These are phyloP conservation scores for Enteromius argenteus DNA, from an alignment of 2,797 vertebrate genomes.

Conservation along the genomic window DNA sequence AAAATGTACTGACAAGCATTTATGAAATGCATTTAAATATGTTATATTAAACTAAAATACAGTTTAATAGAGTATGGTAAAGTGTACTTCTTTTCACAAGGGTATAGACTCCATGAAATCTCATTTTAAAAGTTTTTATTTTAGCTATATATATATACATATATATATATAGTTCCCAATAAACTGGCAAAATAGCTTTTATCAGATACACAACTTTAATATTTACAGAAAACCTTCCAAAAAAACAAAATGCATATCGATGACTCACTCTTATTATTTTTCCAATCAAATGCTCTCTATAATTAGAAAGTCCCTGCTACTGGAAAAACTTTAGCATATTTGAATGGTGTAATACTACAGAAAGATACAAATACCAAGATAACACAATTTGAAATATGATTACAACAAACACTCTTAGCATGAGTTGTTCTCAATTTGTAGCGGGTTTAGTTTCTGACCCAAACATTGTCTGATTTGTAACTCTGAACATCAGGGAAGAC, in stretches of 20 bases:
- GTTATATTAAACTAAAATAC: neutral
- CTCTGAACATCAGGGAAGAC: neutral
- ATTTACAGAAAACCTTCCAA: neutral
- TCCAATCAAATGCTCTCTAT: neutral
- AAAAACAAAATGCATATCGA: neutral
- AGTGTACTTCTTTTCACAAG: neutral
- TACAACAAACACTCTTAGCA: neutral
- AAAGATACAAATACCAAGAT: neutral
- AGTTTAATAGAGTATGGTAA: neutral
- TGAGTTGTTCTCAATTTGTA: slow-evolving; percentile 8
- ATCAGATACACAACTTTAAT: neutral
- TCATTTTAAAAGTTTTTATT: too few relatives aligned
- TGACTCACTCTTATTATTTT: neutral
- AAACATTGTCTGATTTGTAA: neutral
- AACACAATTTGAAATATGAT: neutral
- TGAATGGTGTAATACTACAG: neutral
- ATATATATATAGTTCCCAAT: neutral
- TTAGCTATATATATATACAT: neutral
- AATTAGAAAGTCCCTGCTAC: neutral
- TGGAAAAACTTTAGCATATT: neutral
- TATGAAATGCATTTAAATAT: neutral
- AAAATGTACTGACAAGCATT: neutral
- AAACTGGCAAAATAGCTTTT: neutral
- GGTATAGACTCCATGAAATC: neutral
- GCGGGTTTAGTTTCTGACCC: neutral